Percentiles rank a stretch among this genome's conserved stretches.
These are phyloP conservation scores for Pelagia noctiluca DNA, from an alignment of 30 jellyfish, hydroid and myxozoan species.

Conservation along the genomic window DNA sequence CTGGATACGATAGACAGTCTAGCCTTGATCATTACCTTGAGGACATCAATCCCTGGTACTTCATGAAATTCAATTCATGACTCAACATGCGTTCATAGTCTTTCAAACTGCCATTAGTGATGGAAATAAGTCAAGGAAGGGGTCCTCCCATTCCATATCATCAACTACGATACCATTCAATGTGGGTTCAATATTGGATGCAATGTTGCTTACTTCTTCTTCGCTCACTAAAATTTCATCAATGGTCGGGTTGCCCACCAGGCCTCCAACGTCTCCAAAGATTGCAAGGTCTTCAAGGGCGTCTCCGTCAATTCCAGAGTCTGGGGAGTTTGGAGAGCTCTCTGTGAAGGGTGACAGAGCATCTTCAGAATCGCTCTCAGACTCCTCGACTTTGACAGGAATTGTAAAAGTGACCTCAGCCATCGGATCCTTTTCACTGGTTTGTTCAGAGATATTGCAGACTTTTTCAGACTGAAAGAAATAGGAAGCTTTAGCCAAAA, in stretches of 20 bases:
- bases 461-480: constrained; percentile 57
- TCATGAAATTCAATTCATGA: too few relatives aligned
- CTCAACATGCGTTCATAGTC: too few relatives aligned
- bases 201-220: constrained; percentile 63
- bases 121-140: constrained; percentile 93
- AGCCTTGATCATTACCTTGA: too few relatives aligned
- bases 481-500: neutral
- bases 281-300: constrained; percentile 74
- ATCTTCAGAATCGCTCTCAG: constrained; percentile 88
- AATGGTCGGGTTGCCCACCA: constrained; percentile 99
- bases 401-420: constrained; percentile 56
- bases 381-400: constrained; percentile 89
- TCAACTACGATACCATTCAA: constrained; percentile 55
- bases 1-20: neutral
- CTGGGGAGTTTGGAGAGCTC: constrained; percentile 93
- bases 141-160: constrained; percentile 84
- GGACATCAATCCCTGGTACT: too few relatives aligned
- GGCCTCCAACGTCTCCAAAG: constrained; percentile 89
- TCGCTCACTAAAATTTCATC: constrained; percentile 80
- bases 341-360: constrained; percentile 88
- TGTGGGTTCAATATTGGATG: constrained; percentile 58
- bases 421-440: constrained; percentile 50
- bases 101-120: constrained; percentile 86
- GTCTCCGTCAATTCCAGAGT: constrained; percentile 75
- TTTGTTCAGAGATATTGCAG: constrained; percentile 56